Base-by-base conservation (phyloP, 2,113 vertebrate genomes). In the Propithecus coquereli region DNA sequence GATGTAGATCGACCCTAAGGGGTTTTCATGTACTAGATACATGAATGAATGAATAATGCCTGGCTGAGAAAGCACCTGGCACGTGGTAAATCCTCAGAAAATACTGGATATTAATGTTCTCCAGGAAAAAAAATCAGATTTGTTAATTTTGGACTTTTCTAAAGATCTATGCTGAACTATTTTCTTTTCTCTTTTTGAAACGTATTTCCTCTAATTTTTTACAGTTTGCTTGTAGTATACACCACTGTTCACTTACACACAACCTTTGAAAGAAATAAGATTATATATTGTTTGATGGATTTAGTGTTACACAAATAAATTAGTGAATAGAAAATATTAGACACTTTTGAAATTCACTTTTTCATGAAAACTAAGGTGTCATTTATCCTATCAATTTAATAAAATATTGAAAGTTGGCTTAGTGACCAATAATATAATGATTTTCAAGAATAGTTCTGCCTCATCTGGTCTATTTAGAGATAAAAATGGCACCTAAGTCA, bases 281-380 rank as follows among this genome's bases (percentile, higher is more conserved):
- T 94, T 71, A 73, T 57, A 52, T 79, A 80, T 92, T n/a, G 8
- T 25, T 90, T 90, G 57, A 59, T 73, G 22, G 18, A 61, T 77
- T 90, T 87, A 30, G 37, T 93, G 2, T 18, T 87, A 25, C 18
- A 57, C 37, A 8, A 94, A 34, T 77, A 91, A 94, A 76, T 92
- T 84, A 83, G 57, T 74, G 4, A 18, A 32, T 52, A 52, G 18
- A 43, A 77, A 77, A 83, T 65, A 77, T 57, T 73, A 54, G 22
- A 37, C 32, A 57, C n/a, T 88, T 94, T 63, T 66, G n/a, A 94
- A 96, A 85, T 90, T 8, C 32, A 87, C 84, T 88, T 37, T 93
- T 90, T 93, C 4, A 91, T 61, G 8, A 6, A 85, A 57, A 70
- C 32, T 65, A 50, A 30, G 68, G 1, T 87, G 34, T 63, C 43